These are phyloP conservation scores for Lindbergichthys nudifrons DNA, from an alignment of 2,797 vertebrate species.

Conservation along the genomic window DNA sequence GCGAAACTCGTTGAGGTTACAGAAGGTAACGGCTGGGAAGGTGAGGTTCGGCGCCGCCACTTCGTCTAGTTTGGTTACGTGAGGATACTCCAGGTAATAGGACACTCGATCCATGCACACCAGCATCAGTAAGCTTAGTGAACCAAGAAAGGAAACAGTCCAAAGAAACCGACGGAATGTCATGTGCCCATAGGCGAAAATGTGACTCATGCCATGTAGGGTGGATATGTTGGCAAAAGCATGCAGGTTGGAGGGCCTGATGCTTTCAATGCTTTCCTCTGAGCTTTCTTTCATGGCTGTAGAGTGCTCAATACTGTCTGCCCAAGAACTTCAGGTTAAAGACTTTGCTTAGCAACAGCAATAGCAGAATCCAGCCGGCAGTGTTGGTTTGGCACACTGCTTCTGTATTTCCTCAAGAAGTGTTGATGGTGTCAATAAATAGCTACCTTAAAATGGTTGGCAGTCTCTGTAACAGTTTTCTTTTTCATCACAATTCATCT, in stretches of 20 bases:
- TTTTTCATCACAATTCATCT: conserved; percentile 75
- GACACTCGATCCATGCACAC: conserved; percentile 90
- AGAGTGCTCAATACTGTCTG: conserved; percentile 64
- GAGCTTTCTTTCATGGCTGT: conserved; percentile 88
- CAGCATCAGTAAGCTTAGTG: conserved; percentile 86
- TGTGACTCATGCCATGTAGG: conserved; percentile 92
- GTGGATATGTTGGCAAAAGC: conserved; percentile 91
- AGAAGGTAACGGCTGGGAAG: conserved; percentile 91
- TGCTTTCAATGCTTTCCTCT: conserved; percentile 88
- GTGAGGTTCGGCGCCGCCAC: conserved; percentile 89
- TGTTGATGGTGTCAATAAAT: conserved; percentile 60
- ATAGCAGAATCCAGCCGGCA: conserved; percentile 64
- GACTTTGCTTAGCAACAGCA: conserved; percentile 81
- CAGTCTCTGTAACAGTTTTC: conserved; percentile 71
- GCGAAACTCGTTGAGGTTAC: conserved; percentile 93
- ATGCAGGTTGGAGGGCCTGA: conserved; percentile 88
- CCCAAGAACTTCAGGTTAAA: conserved; percentile 77
- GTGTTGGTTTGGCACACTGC: conserved; percentile 62
- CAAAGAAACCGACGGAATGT: conserved; percentile 90
- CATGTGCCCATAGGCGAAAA: conserved; percentile 90
- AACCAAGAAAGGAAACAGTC: conserved; percentile 89
- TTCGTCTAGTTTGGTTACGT: conserved; percentile 88
- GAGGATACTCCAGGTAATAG: conserved; percentile 90
- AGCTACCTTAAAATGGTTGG: conserved; percentile 77
- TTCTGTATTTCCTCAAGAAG: conserved; percentile 62